Conservation (phyloP, 2,113 vertebrate genomes). For the Mormyrus iriodes region DNA sequence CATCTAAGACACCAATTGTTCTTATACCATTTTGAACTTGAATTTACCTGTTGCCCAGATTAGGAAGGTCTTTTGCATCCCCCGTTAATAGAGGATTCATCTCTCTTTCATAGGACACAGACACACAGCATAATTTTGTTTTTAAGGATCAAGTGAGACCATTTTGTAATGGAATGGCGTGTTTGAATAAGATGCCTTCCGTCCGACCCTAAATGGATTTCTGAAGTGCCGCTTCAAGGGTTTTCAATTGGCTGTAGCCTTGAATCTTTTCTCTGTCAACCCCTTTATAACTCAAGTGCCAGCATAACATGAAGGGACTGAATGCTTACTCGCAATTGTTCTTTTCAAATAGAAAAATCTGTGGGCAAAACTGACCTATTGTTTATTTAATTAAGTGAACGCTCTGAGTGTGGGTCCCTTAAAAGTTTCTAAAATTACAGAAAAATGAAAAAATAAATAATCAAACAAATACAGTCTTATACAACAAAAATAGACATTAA, state of each 20-base stretch:
- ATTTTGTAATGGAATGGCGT: conserved; percentile 61
- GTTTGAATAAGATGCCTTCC: conserved; percentile 68
- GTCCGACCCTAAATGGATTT: conserved; percentile 59
- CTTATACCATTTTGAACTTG: conserved; percentile 48
- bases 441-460: conserved; percentile 49
- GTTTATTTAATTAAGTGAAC: conserved; percentile 72
- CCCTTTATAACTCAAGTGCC: conserved; percentile 73
- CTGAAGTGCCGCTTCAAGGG: conserved; percentile 58
- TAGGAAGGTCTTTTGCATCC: conserved; percentile 59
- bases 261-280: conserved; percentile 64
- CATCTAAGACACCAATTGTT: conserved; percentile 50
- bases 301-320: conserved; percentile 66
- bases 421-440: conserved; percentile 61
- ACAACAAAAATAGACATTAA: conserved; percentile 66
- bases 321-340: conserved; percentile 56
- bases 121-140: conserved; percentile 52
- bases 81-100: conserved; percentile 47
- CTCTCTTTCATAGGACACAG: conserved; percentile 56
- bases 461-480: conserved; percentile 33
- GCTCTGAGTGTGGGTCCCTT: conserved; percentile 65
- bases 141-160: conserved; percentile 51
- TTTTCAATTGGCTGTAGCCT: conserved; percentile 65
- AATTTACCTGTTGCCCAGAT: conserved; percentile 40
- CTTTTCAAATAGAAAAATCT: conserved; percentile 68
- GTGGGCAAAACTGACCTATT: conserved; percentile 63